Evolutionary conservation across 2,888 invertebrate genomes (phyloP), one percentile per base, ranked within the genome.

Genomic region (Hipparchia semele): DNA sequence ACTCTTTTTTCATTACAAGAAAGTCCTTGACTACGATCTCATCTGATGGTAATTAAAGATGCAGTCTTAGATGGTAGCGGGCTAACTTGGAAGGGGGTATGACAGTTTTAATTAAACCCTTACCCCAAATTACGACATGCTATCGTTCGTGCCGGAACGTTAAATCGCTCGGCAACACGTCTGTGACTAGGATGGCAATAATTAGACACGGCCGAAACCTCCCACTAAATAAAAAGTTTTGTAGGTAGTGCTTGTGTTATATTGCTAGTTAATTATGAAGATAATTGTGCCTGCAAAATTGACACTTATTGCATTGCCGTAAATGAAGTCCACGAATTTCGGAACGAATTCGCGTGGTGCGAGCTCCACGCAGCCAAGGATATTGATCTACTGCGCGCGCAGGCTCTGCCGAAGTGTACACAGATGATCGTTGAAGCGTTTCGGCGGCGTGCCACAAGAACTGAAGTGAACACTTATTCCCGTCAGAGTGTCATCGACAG

Each of bases 331-430:
- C 86, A 87, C 86, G 85, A 90, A 90, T 91, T 90, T 87, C 84
- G 87, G 85, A 85, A 84, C 82, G 84, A 83, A 85, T 80, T 85
- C 86, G 86, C 86, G 90, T 89, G 88, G 87, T 89, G 90, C 85
- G 87, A 90, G 87, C 88, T 84, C 89, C 86, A 85, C 89, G 87
- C 88, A 86, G 86, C 84, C 87, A 86, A 83, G 84, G 84, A 86
- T 93, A 93, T 94, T 90, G 93, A 93, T 93, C 93, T 83, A 80
- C 82, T 93, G 93, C 93, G 94, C 94, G 94, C 94, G 94, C 94
- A 92, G 76, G 85, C 87, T 87, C 87, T 86, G 86, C 81, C 87
- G 84, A 80, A 89, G 87, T 91, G 90, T 92, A 90, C 89, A 92
- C 91, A 90, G 88, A 84, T 90, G 87, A 86, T 85, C 84, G 87